These are phyloP conservation scores for Nesogale talazaci DNA, from an alignment of 2,113 vertebrate genomes.

Conservation along the genomic window DNA sequence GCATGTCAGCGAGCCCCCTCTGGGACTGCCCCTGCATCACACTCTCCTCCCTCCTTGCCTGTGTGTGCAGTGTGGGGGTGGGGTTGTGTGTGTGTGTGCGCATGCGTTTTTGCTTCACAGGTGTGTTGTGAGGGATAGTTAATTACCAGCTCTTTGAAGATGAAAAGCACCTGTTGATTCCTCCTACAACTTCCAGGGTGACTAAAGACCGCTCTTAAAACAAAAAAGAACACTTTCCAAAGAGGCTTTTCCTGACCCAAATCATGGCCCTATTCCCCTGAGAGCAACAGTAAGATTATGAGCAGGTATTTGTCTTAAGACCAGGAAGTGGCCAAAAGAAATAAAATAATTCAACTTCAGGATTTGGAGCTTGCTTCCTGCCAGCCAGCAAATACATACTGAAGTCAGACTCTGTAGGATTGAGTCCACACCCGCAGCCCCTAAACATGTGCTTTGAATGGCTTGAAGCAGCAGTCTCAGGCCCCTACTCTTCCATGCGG, in stretches of 20 bases:
- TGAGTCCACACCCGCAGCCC: neutral
- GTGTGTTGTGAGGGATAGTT: conserved; percentile 72
- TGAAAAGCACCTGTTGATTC: conserved; percentile 81
- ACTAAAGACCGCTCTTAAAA: conserved; percentile 45
- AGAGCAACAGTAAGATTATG: conserved; percentile 68
- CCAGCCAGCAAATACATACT: conserved; percentile 26
- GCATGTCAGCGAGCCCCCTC: neutral
- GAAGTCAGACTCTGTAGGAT: conserved; percentile 35
- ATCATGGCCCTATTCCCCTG: conserved; percentile 55
- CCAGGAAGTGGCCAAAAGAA: conserved; percentile 75
- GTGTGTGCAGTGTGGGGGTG: conserved; percentile 38
- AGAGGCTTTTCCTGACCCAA: conserved; percentile 11
- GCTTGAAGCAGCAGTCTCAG: too few relatives aligned
- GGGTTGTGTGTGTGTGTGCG: too few relatives aligned
- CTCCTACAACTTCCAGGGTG: conserved; percentile 82
- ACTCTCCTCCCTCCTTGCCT: neutral
- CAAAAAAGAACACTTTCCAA: conserved; percentile 55
- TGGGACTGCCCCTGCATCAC: neutral
- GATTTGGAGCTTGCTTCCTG: conserved; percentile 60
- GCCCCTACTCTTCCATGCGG: too few relatives aligned
- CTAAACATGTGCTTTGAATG: too few relatives aligned
- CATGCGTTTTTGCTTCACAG: conserved; percentile 62
- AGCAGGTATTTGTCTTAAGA: conserved; percentile 55
- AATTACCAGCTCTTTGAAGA: conserved; percentile 84
- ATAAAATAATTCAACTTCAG: neutral